Evolutionary conservation across 2,797 vertebrate species (phyloP).

Genomic region (Agapornis canus): DNA sequence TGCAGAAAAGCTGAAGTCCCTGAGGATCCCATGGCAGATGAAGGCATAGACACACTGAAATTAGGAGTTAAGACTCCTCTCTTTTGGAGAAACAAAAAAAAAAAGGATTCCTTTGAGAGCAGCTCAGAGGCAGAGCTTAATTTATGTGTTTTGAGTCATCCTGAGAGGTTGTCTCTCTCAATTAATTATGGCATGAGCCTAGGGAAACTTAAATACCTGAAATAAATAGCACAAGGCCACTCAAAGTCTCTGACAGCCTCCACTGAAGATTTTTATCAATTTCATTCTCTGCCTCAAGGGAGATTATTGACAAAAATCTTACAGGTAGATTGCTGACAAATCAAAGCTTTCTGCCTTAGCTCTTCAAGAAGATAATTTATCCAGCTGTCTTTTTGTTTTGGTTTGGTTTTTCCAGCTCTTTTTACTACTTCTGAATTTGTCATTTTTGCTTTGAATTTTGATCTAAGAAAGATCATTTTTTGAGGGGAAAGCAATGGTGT

Average conservation of each 20-base stretch:
- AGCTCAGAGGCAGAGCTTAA: not conserved
- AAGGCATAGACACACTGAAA: not conserved
- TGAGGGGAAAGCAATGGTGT: not conserved
- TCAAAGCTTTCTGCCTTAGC: not conserved
- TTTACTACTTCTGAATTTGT: not conserved
- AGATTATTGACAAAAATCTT: not conserved
- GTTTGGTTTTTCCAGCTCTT: not conserved
- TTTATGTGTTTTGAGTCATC: conserved; percentile 3
- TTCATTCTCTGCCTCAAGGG: not conserved
- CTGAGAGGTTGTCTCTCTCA: conserved; percentile 19
- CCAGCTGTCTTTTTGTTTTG: not conserved
- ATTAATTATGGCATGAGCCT: conserved; percentile 37
- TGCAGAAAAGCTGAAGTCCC: not conserved
- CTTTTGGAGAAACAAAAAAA: not conserved
- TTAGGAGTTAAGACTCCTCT: not conserved
- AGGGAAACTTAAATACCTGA: conserved; percentile 33
- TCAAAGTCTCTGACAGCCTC: not conserved
- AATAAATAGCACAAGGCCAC: conserved; percentile 12
- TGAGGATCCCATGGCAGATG: not conserved
- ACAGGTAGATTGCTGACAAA: conserved; percentile 10
- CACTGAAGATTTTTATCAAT: not conserved
- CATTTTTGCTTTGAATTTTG: not conserved
- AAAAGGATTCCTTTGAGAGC: not conserved
- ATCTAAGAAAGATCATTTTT: not conserved
- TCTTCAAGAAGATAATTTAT: not conserved